Evolutionary conservation across 1,140 invertebrate species (phyloP).

Genomic region (Leptinotarsa lineolata): DNA sequence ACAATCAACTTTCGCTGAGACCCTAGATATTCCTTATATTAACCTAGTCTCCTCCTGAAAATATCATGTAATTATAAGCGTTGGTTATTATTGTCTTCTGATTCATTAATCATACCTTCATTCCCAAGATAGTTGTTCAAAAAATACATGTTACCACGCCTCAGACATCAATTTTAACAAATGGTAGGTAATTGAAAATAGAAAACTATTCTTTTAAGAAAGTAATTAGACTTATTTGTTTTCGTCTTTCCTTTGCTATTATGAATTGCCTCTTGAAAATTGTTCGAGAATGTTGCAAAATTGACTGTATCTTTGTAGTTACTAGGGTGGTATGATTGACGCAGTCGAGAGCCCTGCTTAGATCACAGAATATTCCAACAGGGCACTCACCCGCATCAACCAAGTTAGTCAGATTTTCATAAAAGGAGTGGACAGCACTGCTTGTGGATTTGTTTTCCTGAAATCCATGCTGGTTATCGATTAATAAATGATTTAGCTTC

Average conservation of each 20-base stretch:
- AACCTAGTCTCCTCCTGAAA: constrained; percentile 62
- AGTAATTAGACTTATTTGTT: background rate
- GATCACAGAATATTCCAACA: too few relatives aligned
- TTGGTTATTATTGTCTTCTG: background rate
- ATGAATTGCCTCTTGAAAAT: too few relatives aligned
- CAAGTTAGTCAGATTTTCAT: too few relatives aligned
- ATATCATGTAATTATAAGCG: constrained; percentile 5
- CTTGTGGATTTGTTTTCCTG: too few relatives aligned
- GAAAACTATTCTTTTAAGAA: background rate
- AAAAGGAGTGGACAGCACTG: too few relatives aligned
- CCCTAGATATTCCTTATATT: constrained; percentile 86
- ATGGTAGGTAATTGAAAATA: background rate
- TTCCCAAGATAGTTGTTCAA: background rate
- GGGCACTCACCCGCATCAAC: too few relatives aligned
- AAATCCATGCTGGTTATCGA: too few relatives aligned
- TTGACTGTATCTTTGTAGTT: too few relatives aligned
- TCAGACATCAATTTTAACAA: background rate
- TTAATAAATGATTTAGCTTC: too few relatives aligned
- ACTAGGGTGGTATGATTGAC: too few relatives aligned
- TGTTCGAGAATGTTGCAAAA: too few relatives aligned
- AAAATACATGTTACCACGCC: background rate
- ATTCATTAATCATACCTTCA: background rate
- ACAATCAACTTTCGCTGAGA: constrained; percentile 55
- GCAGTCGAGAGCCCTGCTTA: too few relatives aligned
- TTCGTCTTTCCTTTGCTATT: background rate